Conservation (phyloP, 2,888 invertebrate species). For the Lithophane socia region DNA sequence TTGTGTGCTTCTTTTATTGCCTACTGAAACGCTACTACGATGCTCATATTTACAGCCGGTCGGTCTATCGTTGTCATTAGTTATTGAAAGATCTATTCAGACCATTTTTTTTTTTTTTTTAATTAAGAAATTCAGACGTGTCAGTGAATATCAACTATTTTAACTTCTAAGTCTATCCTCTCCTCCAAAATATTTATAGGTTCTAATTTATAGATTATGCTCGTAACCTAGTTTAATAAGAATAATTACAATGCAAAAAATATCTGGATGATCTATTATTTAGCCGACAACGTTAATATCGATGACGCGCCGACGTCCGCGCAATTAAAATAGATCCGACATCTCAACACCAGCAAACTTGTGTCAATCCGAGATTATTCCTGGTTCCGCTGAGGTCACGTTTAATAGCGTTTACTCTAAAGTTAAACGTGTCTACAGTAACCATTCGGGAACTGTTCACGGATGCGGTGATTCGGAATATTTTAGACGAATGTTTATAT, state of each 20-base stretch:
- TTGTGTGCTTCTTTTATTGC: constrained; percentile 34
- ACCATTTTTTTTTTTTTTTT: neutral
- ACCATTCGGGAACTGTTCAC: constrained; percentile 43
- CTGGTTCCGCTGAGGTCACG: constrained; percentile 70
- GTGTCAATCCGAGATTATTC: constrained; percentile 77
- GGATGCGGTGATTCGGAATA: constrained; percentile 40
- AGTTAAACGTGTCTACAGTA: constrained; percentile 34
- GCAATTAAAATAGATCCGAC: constrained; percentile 79
- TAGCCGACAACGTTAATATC: constrained; percentile 64
- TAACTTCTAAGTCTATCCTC: neutral
- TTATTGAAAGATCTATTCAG: neutral
- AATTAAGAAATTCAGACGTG: neutral
- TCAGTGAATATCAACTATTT: neutral
- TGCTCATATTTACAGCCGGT: neutral
- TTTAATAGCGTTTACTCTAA: constrained; percentile 59
- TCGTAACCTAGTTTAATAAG: constrained; percentile 12
- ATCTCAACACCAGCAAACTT: constrained; percentile 69
- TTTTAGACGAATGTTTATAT: constrained; percentile 13
- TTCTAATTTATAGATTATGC: neutral
- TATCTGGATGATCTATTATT: constrained; percentile 69
- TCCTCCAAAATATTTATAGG: neutral
- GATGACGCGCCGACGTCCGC: constrained; percentile 72
- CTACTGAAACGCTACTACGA: neutral
- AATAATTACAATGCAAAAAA: constrained; percentile 39
- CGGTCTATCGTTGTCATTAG: neutral